Evolutionary conservation across 2,797 vertebrate genomes (phyloP).

Genomic region (Crypturellus tataupa): DNA sequence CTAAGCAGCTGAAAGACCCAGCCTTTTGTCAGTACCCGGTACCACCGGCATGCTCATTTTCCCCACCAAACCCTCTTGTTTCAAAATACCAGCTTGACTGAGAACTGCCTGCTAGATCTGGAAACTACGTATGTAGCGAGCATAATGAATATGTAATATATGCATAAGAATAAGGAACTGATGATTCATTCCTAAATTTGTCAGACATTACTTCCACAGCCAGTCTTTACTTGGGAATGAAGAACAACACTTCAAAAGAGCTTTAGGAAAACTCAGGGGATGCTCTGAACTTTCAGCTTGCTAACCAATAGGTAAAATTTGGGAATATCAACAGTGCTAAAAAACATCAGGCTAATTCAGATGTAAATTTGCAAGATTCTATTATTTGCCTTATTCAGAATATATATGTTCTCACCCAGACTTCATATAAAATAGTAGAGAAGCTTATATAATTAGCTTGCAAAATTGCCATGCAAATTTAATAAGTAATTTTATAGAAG

Average conservation of each 20-base stretch:
- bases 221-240: neutral
- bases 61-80: slow-evolving; percentile 11
- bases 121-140: neutral
- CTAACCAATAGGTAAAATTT: neutral
- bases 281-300: neutral
- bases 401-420: neutral
- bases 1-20: neutral
- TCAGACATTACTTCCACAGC: slow-evolving; percentile 35
- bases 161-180: slow-evolving; percentile 7
- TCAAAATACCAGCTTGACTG: slow-evolving; percentile 52
- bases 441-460: neutral
- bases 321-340: neutral
- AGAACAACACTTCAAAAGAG: neutral
- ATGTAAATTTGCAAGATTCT: neutral
- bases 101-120: slow-evolving; percentile 13
- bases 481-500: neutral
- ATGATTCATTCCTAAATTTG: slow-evolving; percentile 35
- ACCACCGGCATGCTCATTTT: neutral
- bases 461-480: neutral
- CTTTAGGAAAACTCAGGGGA: neutral
- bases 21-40: slow-evolving; percentile 16
- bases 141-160: neutral
- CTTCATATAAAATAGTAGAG: neutral
- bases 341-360: neutral
- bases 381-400: neutral